Percentiles rank a stretch among this genome's conserved stretches.
Conservation (phyloP, 1,140 invertebrate genomes). For the Limonius californicus region DNA sequence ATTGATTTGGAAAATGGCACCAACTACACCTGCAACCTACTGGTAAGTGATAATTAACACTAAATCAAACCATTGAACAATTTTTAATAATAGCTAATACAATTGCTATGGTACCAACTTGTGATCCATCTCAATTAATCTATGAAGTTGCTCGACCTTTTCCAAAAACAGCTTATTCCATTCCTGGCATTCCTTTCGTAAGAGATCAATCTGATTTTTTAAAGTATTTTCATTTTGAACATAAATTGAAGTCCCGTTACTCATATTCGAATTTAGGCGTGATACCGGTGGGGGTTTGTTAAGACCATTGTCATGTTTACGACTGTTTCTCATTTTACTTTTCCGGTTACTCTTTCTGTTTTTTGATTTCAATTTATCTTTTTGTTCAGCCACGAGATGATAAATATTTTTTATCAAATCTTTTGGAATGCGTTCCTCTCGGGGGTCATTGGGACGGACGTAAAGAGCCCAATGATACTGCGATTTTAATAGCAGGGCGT, state of each 20-base stretch:
- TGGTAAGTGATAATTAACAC: conserved; percentile 61
- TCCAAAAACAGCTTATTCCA: conserved; percentile 14
- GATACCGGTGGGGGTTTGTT: conserved; percentile 34
- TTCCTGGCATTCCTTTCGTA: conserved; percentile 21
- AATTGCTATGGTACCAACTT: not conserved
- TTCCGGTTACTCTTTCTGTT: conserved; percentile 50
- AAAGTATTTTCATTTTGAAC: not conserved
- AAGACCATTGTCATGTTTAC: not conserved
- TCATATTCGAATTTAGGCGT: conserved; percentile 40
- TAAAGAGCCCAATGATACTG: conserved; percentile 66
- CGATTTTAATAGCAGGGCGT: conserved; percentile 66
- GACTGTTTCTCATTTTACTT: conserved; percentile 33
- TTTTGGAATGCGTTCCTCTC: conserved; percentile 70
- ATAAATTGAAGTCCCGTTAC: conserved; percentile 23
- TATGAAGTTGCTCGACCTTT: conserved; percentile 18
- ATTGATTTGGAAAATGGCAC: conserved; percentile 57
- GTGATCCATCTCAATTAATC: conserved; percentile 5
- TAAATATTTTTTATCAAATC: conserved; percentile 69
- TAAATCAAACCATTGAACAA: no score
- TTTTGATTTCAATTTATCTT: conserved; percentile 53
- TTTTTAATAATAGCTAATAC: not conserved
- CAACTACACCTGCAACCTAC: conserved; percentile 54
- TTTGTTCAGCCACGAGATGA: conserved; percentile 65
- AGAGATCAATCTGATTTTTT: conserved; percentile 23
- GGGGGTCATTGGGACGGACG: conserved; percentile 72